These are phyloP conservation scores for Trichoplusia ni DNA, from an alignment of 1,140 invertebrate genomes.

Conservation along the genomic window DNA sequence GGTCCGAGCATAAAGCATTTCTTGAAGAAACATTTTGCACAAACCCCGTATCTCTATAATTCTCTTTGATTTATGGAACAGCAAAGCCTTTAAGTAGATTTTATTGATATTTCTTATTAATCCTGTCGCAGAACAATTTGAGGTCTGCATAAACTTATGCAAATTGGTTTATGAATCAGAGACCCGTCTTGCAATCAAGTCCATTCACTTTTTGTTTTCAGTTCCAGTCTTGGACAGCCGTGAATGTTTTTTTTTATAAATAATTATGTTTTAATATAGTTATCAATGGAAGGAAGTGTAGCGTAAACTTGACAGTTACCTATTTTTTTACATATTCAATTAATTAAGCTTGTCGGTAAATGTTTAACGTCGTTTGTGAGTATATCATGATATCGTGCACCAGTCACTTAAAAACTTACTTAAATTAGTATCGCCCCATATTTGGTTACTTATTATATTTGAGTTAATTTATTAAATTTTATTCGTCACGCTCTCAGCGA, in stretches of 20 bases:
- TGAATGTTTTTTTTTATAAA: background rate
- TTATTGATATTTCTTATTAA: constrained; percentile 24
- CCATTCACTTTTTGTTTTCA: constrained; percentile 27
- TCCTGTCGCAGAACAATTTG: constrained; percentile 1
- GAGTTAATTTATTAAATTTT: background rate
- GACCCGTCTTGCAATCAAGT: background rate
- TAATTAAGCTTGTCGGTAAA: constrained; percentile 23
- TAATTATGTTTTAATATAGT: constrained; percentile 26
- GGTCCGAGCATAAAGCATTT: background rate
- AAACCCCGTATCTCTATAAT: constrained; percentile 1
- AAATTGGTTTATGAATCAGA: constrained; percentile 24
- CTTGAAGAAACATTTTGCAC: background rate
- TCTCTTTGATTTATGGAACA: background rate
- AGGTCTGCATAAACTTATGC: constrained; percentile 8
- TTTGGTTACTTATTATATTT: constrained; percentile 1
- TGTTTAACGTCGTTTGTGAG: constrained; percentile 2
- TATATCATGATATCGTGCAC: constrained; percentile 4
- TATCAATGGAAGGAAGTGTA: constrained; percentile 31
- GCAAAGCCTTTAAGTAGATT: constrained; percentile 15
- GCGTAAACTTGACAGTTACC: constrained; percentile 19
- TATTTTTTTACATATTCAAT: constrained; percentile 23
- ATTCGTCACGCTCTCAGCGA: too few relatives aligned
- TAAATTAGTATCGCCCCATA: background rate
- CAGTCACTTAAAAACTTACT: too few relatives aligned
- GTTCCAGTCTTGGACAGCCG: background rate